Percentiles rank a stretch among this genome's conserved stretches.
Conservation (phyloP, 2,797 vertebrate genomes). For the Cossypha caffra region DNA sequence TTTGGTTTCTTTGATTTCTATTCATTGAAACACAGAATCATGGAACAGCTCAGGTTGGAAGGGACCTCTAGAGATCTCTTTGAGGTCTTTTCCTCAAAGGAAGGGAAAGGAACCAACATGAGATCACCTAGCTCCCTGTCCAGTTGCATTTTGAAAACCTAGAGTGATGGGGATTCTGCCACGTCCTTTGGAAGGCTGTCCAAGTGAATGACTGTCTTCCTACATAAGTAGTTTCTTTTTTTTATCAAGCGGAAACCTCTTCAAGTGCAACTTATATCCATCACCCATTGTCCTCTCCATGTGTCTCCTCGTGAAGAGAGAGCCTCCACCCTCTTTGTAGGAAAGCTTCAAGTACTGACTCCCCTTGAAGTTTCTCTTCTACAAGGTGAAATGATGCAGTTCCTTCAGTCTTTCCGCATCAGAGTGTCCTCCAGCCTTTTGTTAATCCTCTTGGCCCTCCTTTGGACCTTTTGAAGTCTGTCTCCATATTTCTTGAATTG, state of each 20-base stretch:
- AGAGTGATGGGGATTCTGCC: neutral
- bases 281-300: neutral
- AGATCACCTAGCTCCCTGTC: neutral
- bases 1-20: neutral
- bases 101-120: neutral
- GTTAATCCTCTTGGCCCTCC: neutral
- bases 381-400: accelerated
- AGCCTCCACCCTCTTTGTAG: neutral
- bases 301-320: accelerated
- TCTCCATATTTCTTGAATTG: neutral
- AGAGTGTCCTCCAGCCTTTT: neutral
- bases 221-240: neutral
- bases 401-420: neutral
- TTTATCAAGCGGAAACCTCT: neutral
- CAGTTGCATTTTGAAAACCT: neutral
- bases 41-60: neutral
- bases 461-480: neutral
- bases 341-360: neutral
- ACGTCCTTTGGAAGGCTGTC: neutral
- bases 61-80: accelerated
- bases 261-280: neutral
- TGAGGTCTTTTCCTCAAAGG: too few relatives aligned
- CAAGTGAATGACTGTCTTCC: neutral
- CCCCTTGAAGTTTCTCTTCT: neutral
- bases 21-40: neutral